These are phyloP conservation scores for Hofmannophila pseudospretella DNA, from an alignment of 2,888 invertebrate genomes.

Conservation along the genomic window DNA sequence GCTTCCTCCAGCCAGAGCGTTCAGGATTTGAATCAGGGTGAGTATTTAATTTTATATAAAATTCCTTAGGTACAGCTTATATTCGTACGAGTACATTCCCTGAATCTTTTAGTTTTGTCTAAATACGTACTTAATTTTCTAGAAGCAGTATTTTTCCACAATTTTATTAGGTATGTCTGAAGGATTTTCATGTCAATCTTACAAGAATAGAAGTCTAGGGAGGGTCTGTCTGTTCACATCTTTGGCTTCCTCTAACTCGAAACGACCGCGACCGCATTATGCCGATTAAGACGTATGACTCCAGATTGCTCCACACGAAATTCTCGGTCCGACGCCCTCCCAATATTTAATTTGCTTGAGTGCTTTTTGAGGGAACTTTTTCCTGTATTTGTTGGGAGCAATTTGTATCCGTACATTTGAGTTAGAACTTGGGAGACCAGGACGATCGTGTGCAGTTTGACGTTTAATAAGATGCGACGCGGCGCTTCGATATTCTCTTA, in stretches of 20 bases:
- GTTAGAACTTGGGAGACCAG: conserved; percentile 51
- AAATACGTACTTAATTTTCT: too few species aligned
- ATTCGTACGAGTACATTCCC: too few species aligned
- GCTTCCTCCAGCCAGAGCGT: conserved; percentile 91
- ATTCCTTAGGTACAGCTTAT: too few species aligned
- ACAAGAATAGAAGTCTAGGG: conserved; percentile 30
- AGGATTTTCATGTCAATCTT: conserved; percentile 50
- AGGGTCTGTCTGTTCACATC: conserved; percentile 62
- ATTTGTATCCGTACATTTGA: conserved; percentile 71
- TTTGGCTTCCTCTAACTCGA: conserved; percentile 51
- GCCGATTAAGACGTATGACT: conserved; percentile 74
- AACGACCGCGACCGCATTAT: conserved; percentile 64
- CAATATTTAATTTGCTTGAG: conserved; percentile 75
- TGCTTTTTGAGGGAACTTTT: conserved; percentile 70
- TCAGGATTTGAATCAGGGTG: conserved; percentile 84
- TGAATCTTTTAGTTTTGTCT: too few species aligned
- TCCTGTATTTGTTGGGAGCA: conserved; percentile 58
- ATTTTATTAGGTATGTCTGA: conserved; percentile 31
- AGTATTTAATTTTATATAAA: conserved; percentile 27
- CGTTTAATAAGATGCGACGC: conserved; percentile 30
- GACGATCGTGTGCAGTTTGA: conserved; percentile 48
- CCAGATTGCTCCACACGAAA: conserved; percentile 54
- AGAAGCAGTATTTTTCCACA: conserved; percentile 8
- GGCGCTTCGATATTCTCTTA: conserved; percentile 5
- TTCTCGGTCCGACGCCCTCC: conserved; percentile 53